Base-by-base conservation (phyloP, 2,113 vertebrate species). In the Holacanthus passer region DNA sequence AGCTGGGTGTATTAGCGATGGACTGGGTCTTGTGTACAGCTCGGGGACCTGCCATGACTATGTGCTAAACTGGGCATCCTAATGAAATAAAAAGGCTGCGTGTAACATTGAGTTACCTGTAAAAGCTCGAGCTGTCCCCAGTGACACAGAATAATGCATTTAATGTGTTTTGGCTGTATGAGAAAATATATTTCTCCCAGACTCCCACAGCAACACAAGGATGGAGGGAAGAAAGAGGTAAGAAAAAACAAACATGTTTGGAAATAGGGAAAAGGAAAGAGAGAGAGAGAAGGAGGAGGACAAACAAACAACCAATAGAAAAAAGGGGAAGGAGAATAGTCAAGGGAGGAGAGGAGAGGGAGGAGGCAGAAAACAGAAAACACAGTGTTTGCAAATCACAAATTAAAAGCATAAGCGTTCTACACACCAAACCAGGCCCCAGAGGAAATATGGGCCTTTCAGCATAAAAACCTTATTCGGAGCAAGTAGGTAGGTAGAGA, bases 61-160 rank as follows among this genome's bases (percentile, higher is more conserved):
- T 67, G 77, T 79, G 84, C 81, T 91, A 90, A 89, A 93, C 87
- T 90, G 78, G 85, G 84, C 79, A 68, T 87, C 73, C 82, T 93
- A 91, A 93, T 93, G 86, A 90, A 91, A 93, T 91, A 91, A 90
- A 92, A 87, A 88, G 74, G 71, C 86, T 78, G 69, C 4, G 60
- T 89, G 87, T 84, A 83, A 91, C 89, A 89, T 50, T 77, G 85
- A 88, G 86, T 87, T 90, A 90, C 82, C 84, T 88, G 84, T 85
- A 85, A 89, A 88, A 79, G 83, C 86, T 71, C 41, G 78, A 90
- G 82, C 74, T 86, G 78, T 91, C 92, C 88, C 88, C 41, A 37
- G 88, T 75, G 90, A 92, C 83, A 85, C 29, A 78, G 81, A 93
- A 92, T 89, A 93, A 93, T 93, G 86, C 84, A 88, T 92, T 91